Evolutionary conservation across 1,140 invertebrate genomes (phyloP).

Genomic region (Papilio polytes): DNA sequence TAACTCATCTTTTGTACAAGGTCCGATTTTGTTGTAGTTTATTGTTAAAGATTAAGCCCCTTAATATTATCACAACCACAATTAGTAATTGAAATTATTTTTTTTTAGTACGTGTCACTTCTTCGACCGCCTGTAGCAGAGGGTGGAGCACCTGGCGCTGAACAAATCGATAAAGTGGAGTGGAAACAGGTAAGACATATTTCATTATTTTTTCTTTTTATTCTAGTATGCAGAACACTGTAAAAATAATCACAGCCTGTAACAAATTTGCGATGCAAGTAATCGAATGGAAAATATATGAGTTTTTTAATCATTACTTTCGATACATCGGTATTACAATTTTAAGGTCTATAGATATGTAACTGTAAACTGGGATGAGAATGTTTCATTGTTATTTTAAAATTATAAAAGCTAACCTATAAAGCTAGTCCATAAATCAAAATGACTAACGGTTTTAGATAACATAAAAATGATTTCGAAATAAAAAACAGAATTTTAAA

Average conservation of each 20-base stretch:
- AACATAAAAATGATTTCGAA: not conserved
- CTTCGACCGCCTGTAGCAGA: conserved; percentile 90
- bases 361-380: not conserved
- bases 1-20: too few relatives aligned
- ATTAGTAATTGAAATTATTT: conserved; percentile 37
- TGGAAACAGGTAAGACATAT: conserved; percentile 89
- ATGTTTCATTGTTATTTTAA: not conserved
- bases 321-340: not conserved
- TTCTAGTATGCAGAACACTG: conserved; percentile 25
- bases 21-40: too few relatives aligned
- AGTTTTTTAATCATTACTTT: not conserved
- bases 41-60: too few relatives aligned
- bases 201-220: conserved; percentile 76
- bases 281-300: too few relatives aligned
- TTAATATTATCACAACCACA: too few relatives aligned
- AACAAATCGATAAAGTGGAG: conserved; percentile 89
- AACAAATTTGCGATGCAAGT: too few relatives aligned
- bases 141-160: conserved; percentile 84
- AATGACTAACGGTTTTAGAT: not conserved
- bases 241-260: too few relatives aligned
- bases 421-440: not conserved
- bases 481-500: not conserved
- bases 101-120: conserved; percentile 91
- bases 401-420: not conserved
- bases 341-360: not conserved